Conservation (phyloP, 2,113 vertebrate species). For the Mellivora capensis region DNA sequence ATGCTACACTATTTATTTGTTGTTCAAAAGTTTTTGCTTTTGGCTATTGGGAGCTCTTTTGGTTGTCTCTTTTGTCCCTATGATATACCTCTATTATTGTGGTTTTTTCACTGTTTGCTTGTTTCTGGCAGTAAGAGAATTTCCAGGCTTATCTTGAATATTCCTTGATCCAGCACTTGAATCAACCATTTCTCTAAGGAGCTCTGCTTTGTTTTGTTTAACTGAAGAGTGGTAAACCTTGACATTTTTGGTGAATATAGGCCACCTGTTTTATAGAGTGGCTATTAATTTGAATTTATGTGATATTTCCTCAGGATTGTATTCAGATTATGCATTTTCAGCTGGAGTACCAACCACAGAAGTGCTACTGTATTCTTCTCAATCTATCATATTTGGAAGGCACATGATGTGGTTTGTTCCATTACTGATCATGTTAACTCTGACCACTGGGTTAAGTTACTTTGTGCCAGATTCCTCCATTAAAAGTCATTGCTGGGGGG, state of each 20-base stretch:
- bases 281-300: neutral
- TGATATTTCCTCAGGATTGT: neutral
- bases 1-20: neutral
- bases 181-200: neutral
- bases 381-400: neutral
- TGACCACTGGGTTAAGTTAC: neutral
- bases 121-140: neutral
- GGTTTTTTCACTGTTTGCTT: neutral
- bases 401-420: neutral
- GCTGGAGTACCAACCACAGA: neutral
- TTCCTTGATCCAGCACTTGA: neutral
- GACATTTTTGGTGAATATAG: neutral
- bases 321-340: neutral
- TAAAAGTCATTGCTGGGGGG: neutral
- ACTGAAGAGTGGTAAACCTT: neutral
- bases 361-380: neutral
- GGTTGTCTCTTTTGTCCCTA: neutral
- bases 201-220: neutral
- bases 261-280: neutral
- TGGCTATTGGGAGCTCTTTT: neutral
- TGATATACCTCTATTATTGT: neutral
- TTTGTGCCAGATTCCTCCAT: neutral
- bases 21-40: neutral
- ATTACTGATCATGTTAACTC: neutral
- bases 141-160: neutral